Percentiles rank a stretch among this genome's conserved stretches.
Conservation (phyloP, 2,113 vertebrate species). For the Psilopogon haemacephalus region DNA sequence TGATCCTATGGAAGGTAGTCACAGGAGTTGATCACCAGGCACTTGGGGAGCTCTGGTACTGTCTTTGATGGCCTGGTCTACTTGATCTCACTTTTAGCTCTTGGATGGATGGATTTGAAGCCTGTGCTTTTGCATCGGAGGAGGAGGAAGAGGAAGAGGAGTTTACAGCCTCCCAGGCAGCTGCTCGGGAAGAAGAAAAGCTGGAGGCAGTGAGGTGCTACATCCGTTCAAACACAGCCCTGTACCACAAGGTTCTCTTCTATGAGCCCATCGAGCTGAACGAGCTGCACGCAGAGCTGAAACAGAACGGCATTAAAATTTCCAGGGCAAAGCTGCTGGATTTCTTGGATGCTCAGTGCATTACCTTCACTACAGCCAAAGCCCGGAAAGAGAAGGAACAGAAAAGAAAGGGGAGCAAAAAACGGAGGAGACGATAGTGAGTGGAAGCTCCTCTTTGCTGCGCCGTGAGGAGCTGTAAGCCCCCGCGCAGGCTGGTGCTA, state of each 20-base stretch:
- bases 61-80: background rate
- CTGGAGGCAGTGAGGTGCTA: conserved; percentile 79
- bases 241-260: conserved; percentile 83
- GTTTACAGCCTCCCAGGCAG: conserved; percentile 80
- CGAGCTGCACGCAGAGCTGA: conserved; percentile 82
- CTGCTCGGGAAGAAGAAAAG: conserved; percentile 66
- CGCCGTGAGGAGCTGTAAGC: background rate
- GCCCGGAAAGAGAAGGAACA: conserved; percentile 69
- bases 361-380: conserved; percentile 89
- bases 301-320: conserved; percentile 82
- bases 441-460: background rate
- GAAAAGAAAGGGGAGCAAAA: conserved; percentile 7
- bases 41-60: background rate
- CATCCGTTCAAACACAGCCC: conserved; percentile 77
- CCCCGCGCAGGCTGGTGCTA: background rate
- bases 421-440: conserved; percentile 39
- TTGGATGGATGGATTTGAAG: conserved; percentile 67
- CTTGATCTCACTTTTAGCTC: conserved; percentile 64
- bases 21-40: background rate
- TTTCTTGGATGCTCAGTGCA: conserved; percentile 89
- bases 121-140: conserved; percentile 24
- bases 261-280: conserved; percentile 90
- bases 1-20: background rate
- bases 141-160: conserved; percentile 74
- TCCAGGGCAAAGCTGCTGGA: conserved; percentile 83